Evolutionary conservation across 2,888 invertebrate genomes (phyloP), one percentile per base, ranked within the genome.

Genomic region (Nomada goodeniana): DNA sequence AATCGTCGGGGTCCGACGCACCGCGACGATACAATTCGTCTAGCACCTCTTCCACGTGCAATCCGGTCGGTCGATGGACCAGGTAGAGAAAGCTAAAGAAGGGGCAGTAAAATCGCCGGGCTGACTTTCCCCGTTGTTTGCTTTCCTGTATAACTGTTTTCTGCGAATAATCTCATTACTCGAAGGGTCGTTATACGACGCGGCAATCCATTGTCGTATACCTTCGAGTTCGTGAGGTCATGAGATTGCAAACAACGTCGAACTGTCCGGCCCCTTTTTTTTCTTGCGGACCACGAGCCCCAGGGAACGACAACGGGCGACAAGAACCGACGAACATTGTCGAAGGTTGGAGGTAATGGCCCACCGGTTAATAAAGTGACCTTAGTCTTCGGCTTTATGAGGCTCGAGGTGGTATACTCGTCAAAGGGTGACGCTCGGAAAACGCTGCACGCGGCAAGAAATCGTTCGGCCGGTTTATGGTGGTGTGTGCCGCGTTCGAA

Each of bases 141-240:
- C 52, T 11, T 61, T 63, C 44, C 57, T 11, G 29, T 53, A 50
- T 69, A 74, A 74, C 75, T 71, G 65, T 82, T 84, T 80, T 68
- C 76, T 79, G 57, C 55, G 74, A 82, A 61, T 84, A 84, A 85
- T 84, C 69, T 84, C 69, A 75, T 84, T 75, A 80, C 74, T 69
- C 50, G 36, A 59, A 78, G 57, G 75, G 78, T 67, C 65, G 83
- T 76, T 83, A 82, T 83, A 79, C 68, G 71, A 75, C 67, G 50
- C 36, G 71, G 59, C 78, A 82, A 78, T 78, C 44, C 70, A 71
- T 76, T 73, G 70, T 73, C 57, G 52, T 47, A 29, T 76, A 36
- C 61, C 69, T 44, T 76, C 13, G 15, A 52, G 42, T 23, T 61
- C 29, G 18, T 59, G 65, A 81, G 71, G 60, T 69, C 61, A 63